Conservation (phyloP, 2,113 vertebrate species). For the Pardalotus punctatus region DNA sequence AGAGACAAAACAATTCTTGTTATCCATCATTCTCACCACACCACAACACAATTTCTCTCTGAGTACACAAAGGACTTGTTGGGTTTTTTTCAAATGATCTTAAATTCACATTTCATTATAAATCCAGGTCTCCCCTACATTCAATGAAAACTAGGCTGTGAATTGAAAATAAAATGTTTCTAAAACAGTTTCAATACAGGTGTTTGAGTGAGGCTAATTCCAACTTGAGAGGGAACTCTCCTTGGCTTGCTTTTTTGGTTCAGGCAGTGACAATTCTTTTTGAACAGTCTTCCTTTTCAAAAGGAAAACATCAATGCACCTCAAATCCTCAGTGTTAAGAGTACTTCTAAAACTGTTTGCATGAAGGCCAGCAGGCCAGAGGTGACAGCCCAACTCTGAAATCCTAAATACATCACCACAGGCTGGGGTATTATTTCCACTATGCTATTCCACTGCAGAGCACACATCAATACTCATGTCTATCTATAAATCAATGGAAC, state of each 20-base stretch:
- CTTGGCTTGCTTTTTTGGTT: accelerated
- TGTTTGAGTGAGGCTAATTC: background rate
- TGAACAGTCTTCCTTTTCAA: background rate
- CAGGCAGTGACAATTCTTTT: background rate
- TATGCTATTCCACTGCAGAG: background rate
- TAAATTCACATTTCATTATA: background rate
- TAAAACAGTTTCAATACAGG: background rate
- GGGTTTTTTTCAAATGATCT: background rate
- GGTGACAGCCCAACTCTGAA: background rate
- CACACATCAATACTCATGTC: background rate
- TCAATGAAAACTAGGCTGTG: background rate
- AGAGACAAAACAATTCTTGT: background rate
- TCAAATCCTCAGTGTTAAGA: background rate
- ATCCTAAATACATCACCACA: background rate
- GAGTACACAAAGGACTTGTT: background rate
- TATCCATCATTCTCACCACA: background rate
- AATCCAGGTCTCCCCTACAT: background rate
- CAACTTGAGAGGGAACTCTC: background rate
- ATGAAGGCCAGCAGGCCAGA: background rate
- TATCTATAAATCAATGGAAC: background rate
- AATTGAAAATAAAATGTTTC: background rate
- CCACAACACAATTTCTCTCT: background rate
- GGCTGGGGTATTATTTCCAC: background rate
- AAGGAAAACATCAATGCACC: background rate
- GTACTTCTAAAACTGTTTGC: background rate